phyloP scores from a whole-genome alignment of 2,888 invertebrate genomes.

The Fabriciana adippe region DNA sequence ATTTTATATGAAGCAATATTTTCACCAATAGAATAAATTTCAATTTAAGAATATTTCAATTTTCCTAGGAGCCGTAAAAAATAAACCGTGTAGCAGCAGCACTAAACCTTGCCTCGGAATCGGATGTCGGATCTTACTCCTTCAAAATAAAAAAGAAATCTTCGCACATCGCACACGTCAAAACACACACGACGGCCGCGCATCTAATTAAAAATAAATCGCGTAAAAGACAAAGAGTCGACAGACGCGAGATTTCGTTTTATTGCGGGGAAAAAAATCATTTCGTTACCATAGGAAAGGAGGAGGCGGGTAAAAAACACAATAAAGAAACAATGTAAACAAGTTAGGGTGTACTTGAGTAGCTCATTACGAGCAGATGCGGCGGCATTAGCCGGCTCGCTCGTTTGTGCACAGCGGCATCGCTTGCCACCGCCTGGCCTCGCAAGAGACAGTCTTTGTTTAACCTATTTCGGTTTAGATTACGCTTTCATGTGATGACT shows the following conservation, averaged over 20 bases:
- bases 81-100: conserved; percentile 12
- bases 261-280: conserved; percentile 73
- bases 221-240: conserved; percentile 56
- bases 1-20: neutral
- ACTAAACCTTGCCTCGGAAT: conserved; percentile 11
- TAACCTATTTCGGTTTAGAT: conserved; percentile 80
- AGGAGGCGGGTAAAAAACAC: conserved; percentile 78
- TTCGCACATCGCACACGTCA: conserved; percentile 42
- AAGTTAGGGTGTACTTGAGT: conserved; percentile 81
- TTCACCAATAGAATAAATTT: conserved; percentile 10
- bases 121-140: conserved; percentile 21
- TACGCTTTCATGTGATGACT: conserved; percentile 70
- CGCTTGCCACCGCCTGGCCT: conserved; percentile 46
- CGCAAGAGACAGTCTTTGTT: conserved; percentile 63
- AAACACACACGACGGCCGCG: conserved; percentile 38
- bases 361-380: conserved; percentile 80
- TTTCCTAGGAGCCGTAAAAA: conserved; percentile 9
- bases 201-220: conserved; percentile 68
- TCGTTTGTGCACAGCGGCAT: conserved; percentile 54
- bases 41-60: neutral
- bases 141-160: conserved; percentile 37
- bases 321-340: conserved; percentile 83
- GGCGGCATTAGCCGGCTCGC: conserved; percentile 70
- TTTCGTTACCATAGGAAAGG: conserved; percentile 71
- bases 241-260: conserved; percentile 65